These are phyloP conservation scores for Heterotilapia buettikoferi DNA, from an alignment of 2,113 vertebrate species.

Conservation along the genomic window DNA sequence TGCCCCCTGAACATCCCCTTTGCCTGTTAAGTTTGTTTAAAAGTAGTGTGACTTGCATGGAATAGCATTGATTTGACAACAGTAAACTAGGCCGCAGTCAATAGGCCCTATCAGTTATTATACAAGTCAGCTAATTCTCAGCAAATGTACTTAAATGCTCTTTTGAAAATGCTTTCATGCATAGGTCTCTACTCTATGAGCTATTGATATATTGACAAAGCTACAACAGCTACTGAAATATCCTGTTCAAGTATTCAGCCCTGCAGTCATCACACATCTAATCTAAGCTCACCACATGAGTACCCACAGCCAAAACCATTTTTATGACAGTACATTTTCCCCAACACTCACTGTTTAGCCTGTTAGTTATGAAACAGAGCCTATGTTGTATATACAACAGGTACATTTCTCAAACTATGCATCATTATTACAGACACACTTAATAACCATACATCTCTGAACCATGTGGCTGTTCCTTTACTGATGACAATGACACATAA, in stretches of 20 bases:
- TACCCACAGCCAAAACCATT: slow-evolving; percentile 63
- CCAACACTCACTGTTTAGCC: slow-evolving; percentile 46
- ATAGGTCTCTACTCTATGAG: slow-evolving; percentile 65
- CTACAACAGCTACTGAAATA: slow-evolving; percentile 74
- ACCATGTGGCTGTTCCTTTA: neutral
- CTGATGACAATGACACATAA: neutral
- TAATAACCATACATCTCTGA: neutral
- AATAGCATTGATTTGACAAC: slow-evolving; percentile 74
- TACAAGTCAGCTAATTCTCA: slow-evolving; percentile 77
- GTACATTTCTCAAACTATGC: slow-evolving; percentile 7
- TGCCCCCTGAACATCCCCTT: slow-evolving; percentile 63
- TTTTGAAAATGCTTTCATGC: slow-evolving; percentile 74
- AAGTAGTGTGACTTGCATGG: slow-evolving; percentile 67
- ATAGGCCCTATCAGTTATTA: slow-evolving; percentile 75
- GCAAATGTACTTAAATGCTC: slow-evolving; percentile 77
- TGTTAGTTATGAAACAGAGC: slow-evolving; percentile 21
- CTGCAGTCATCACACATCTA: slow-evolving; percentile 66
- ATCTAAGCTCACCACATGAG: slow-evolving; percentile 59
- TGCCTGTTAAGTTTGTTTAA: slow-evolving; percentile 71
- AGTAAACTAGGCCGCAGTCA: slow-evolving; percentile 69
- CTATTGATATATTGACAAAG: slow-evolving; percentile 78
- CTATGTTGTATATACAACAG: neutral
- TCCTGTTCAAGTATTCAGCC: slow-evolving; percentile 79
- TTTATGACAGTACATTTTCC: slow-evolving; percentile 68
- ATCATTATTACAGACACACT: slow-evolving; percentile 21